Conservation (phyloP, 1,140 invertebrate genomes). For the Megathymus violae region DNA sequence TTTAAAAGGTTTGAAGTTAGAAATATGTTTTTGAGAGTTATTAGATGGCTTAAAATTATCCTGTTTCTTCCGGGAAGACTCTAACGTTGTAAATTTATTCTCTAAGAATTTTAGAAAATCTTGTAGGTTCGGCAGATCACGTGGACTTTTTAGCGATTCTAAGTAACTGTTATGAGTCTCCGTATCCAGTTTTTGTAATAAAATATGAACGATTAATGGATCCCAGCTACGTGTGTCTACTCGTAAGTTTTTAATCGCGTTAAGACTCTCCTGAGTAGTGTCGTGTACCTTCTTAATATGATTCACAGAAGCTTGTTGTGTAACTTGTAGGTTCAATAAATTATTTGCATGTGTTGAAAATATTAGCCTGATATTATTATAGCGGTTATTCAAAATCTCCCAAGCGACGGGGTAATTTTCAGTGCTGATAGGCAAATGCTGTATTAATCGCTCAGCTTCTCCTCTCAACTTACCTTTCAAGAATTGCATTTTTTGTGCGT, state of each 20-base stretch:
- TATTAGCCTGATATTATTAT: conserved; percentile 13
- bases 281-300: conserved; percentile 2
- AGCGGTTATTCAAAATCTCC: conserved; percentile 9
- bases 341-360: conserved; percentile 8
- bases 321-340: not conserved
- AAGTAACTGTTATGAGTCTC: not conserved
- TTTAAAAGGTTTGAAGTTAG: too few species aligned
- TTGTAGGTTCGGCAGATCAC: not conserved
- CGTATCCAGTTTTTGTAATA: not conserved
- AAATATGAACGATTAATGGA: conserved; percentile 3
- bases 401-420: conserved; percentile 29
- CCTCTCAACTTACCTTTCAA: conserved; percentile 16
- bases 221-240: conserved; percentile 4
- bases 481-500: conserved; percentile 26
- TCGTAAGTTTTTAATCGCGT: conserved; percentile 11
- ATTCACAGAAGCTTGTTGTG: not conserved
- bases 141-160: not conserved
- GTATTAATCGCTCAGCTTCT: conserved; percentile 10
- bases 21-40: too few species aligned
- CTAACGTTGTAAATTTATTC: conserved; percentile 4
- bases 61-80: not conserved
- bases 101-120: conserved; percentile 2
- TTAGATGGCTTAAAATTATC: not conserved
- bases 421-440: conserved; percentile 10
- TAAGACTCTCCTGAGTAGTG: not conserved